A percentile compares a stretch with the other conserved stretches of the same genome.
These are phyloP conservation scores for Sesamia inferens DNA, from an alignment of 2,888 invertebrate species.

Conservation along the genomic window DNA sequence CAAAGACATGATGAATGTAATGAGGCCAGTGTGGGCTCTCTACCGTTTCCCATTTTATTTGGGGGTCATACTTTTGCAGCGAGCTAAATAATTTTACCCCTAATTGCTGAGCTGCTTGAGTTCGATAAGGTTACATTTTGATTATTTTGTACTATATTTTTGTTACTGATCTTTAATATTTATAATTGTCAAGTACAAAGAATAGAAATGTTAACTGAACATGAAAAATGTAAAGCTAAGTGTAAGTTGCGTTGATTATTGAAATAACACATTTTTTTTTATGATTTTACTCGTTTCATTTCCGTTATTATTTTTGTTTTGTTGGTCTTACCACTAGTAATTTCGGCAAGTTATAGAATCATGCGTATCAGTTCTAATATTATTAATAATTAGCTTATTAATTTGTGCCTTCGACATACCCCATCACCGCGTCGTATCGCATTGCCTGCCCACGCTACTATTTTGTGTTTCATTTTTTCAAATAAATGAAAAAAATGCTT, in stretches of 20 bases:
- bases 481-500: too few relatives aligned
- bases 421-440: too few relatives aligned
- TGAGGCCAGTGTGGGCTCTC: neutral
- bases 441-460: too few relatives aligned
- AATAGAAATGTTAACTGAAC: slow-evolving; percentile 32
- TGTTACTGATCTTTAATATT: neutral
- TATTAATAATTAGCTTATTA: neutral
- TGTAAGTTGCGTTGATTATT: slow-evolving; percentile 33
- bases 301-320: neutral
- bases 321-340: neutral
- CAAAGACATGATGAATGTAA: neutral
- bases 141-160: slow-evolving; percentile 17
- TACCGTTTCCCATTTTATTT: neutral
- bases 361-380: neutral
- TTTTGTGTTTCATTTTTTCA: too few relatives aligned
- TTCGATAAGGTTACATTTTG: slow-evolving; percentile 11
- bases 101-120: neutral
- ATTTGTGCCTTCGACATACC: too few relatives aligned
- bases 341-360: neutral
- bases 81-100: neutral
- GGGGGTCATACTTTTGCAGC: neutral
- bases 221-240: slow-evolving; percentile 30
- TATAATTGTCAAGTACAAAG: slow-evolving; percentile 11
- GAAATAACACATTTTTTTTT: slow-evolving; percentile 26
- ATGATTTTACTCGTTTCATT: slow-evolving; percentile 20